Base-by-base conservation (phyloP, 2,797 vertebrate genomes). In the Micrastur ruficollis region DNA sequence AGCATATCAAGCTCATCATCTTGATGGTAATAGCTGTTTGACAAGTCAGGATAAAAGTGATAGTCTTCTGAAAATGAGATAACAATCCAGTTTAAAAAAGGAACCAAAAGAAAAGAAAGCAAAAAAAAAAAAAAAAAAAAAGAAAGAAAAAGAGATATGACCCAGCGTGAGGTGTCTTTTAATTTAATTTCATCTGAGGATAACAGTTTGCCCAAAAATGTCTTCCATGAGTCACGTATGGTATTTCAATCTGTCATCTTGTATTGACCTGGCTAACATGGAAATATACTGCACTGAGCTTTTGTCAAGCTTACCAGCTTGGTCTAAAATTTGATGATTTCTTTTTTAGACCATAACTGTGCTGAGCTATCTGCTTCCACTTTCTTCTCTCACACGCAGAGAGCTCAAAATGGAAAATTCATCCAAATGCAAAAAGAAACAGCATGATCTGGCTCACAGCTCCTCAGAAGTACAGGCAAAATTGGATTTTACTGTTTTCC, bases 41-140 rank as follows among this genome's bases (percentile, higher is more conserved):
- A 98, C 96, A 98, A 96, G 89, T 68, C 86, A 96, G 96, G 93
- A 97, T 97, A 94, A 95, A 97, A 96, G 91, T 95, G 89, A 97
- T 97, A 95, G 88, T 97, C 91, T 96, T 97, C 90, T 92, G 94
- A 97, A 98, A 98, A 97, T 40, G 75, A 97, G 96, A 94, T 96
- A 88, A 97, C 88, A 92, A 95, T 93, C 86, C 58, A 20, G 46
- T 71, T 95, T 90, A 22, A 80, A 95, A 96, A 93, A 82, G 34
- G 79, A 95, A 91, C 71, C 63, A 71, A 94, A 92, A 94, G 74
- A 95, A 96, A 94, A 62, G 49, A 67, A 82, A 44, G 27, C 26
- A 83, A 89, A 55, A 36, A 34, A 31, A 83, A 89, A 55, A 36
- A 38, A 62, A 47, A 49, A 65, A 61, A 4, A 8, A 26, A 36